Evolutionary conservation across 2,797 vertebrate genomes (phyloP).

Genomic region (Epinephelus coioides): DNA sequence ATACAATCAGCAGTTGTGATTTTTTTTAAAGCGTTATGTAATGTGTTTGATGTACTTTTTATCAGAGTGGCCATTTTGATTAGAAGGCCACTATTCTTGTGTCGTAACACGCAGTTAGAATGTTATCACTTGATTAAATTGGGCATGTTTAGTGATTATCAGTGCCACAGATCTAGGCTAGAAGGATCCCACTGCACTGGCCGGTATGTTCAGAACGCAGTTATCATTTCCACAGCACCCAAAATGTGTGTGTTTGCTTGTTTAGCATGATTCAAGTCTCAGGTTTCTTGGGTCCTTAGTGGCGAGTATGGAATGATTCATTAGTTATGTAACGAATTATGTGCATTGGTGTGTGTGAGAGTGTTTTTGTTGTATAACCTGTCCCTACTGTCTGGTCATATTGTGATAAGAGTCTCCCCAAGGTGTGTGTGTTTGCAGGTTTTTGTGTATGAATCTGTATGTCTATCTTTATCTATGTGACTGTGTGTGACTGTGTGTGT

Average conservation of each 20-base stretch:
- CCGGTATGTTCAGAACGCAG: no score
- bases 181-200: no score
- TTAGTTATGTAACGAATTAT: conserved; percentile 63
- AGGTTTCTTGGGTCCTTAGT: conserved; percentile 21
- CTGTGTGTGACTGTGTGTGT: neutral
- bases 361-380: conserved; percentile 51
- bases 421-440: conserved; percentile 9
- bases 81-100: neutral
- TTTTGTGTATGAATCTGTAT: conserved; percentile 4
- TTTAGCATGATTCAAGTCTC: conserved; percentile 14
- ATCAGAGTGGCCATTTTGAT: conserved; percentile 16
- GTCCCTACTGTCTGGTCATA: conserved; percentile 13
- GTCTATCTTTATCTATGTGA: neutral
- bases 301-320: conserved; percentile 32
- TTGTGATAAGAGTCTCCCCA: neutral
- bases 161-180: no score
- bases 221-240: conserved; percentile 1
- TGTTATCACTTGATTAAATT: no score
- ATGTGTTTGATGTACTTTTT: neutral
- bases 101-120: neutral
- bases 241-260: conserved; percentile 3
- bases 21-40: conserved; percentile 2
- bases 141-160: no score
- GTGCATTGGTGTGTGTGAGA: conserved; percentile 16
- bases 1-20: neutral